phyloP scores from a whole-genome alignment of 1,140 invertebrate species.

The Aphis gossypii region DNA sequence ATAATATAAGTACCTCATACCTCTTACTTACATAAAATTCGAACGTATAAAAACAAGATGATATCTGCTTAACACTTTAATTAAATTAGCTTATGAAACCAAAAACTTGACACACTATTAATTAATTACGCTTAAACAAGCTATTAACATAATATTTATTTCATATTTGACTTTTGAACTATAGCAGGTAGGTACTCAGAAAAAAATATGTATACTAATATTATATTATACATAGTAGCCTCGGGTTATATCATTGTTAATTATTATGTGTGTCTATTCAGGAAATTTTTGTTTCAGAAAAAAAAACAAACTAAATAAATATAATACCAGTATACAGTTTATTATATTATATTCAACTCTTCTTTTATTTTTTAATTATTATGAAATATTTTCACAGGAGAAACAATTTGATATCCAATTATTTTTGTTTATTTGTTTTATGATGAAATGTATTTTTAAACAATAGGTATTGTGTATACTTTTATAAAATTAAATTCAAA shows the following conservation, averaged over 20 bases:
- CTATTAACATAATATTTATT: not conserved
- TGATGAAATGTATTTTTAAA: not conserved
- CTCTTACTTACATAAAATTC: not conserved
- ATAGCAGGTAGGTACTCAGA: not conserved
- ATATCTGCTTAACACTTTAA: not conserved
- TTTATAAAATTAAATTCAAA: not conserved
- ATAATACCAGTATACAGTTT: not conserved
- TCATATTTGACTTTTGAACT: not conserved
- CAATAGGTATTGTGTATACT: not conserved
- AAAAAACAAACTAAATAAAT: not conserved
- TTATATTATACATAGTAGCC: not conserved
- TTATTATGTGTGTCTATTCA: slow-evolving; percentile 2
- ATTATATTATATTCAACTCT: not conserved
- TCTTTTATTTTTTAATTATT: not conserved
- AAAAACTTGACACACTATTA: not conserved
- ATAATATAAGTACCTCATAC: not conserved
- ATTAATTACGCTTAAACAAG: not conserved
- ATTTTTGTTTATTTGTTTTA: slow-evolving; percentile 2
- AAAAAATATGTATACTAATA: not conserved
- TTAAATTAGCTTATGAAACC: slow-evolving; percentile 9
- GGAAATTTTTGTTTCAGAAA: not conserved
- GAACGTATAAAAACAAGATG: not conserved
- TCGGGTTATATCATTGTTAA: not conserved
- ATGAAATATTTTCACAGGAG: not conserved
- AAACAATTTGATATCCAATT: not conserved